Percentiles rank a stretch among this genome's conserved stretches.
These are phyloP conservation scores for Gymnoscopelus microlampas DNA, from an alignment of 2,797 vertebrate genomes.

Conservation along the genomic window DNA sequence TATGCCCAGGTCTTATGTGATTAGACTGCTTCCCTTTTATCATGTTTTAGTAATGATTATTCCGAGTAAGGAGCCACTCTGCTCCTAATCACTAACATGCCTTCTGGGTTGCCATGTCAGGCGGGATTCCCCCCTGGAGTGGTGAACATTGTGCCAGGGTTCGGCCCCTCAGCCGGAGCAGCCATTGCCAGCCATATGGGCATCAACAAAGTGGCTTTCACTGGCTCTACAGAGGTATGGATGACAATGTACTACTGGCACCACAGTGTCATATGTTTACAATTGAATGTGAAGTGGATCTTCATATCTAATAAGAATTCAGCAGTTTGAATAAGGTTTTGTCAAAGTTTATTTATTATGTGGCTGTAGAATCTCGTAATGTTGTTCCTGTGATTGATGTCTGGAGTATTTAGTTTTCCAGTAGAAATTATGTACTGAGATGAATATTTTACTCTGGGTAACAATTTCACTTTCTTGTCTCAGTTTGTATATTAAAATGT, in stretches of 20 bases:
- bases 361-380: no score
- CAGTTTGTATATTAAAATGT: no score
- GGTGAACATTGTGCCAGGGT: conserved; percentile 95
- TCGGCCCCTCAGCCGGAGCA: conserved; percentile 90
- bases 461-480: no score
- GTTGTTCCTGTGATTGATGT: no score
- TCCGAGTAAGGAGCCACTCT: conserved; percentile 13
- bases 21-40: conserved; percentile 34
- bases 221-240: conserved; percentile 91
- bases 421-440: no score
- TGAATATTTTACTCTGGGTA: no score
- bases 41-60: conserved; percentile 33
- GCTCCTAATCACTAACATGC: neutral
- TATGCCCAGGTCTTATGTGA: conserved; percentile 35
- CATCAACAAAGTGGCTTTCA: conserved; percentile 95
- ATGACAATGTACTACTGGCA: neutral
- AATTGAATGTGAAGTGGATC: no score
- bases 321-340: no score
- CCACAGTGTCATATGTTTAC: no score
- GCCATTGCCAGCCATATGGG: conserved; percentile 90
- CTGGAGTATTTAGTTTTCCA: no score
- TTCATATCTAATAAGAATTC: no score
- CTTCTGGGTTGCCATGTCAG: conserved; percentile 26
- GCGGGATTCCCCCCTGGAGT: conserved; percentile 91
- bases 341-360: no score